Conservation (phyloP, 2,113 vertebrate species). For the Mustelus asterias region DNA sequence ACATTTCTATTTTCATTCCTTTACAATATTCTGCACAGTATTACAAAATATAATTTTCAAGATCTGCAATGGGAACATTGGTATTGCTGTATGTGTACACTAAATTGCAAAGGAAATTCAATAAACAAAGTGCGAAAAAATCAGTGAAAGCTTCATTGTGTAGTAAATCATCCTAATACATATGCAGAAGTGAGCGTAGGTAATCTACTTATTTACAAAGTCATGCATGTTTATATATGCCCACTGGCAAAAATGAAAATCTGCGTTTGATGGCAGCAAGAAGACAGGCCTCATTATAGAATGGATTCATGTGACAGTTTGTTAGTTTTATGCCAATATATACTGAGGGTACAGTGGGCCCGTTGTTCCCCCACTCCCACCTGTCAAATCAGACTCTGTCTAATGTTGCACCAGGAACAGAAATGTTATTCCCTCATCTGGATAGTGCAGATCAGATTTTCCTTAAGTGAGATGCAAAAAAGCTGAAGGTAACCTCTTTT, state of each 20-base stretch:
- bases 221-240: conserved; percentile 38
- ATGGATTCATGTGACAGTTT: conserved; percentile 36
- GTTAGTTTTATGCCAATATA: conserved; percentile 36
- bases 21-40: conserved; percentile 33
- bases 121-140: conserved; percentile 34
- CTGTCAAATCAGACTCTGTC: conserved; percentile 35
- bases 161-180: conserved; percentile 37
- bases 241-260: conserved; percentile 37
- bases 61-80: conserved; percentile 27
- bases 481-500: neutral
- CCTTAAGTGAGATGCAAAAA: conserved; percentile 23
- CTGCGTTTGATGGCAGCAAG: conserved; percentile 35
- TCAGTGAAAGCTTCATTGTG: conserved; percentile 38
- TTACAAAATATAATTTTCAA: conserved; percentile 36
- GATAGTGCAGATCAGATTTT: neutral
- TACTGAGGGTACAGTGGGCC: conserved; percentile 1
- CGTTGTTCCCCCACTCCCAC: conserved; percentile 27
- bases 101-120: conserved; percentile 38
- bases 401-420: neutral
- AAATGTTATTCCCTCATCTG: conserved; percentile 6
- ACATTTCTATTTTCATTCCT: conserved; percentile 34
- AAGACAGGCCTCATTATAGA: conserved; percentile 34
- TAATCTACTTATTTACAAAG: conserved; percentile 38
- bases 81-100: conserved; percentile 5
- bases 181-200: conserved; percentile 34